Evolutionary conservation across 23 tunicate genomes (phyloP).

Genomic region (Diplosoma virens): DNA sequence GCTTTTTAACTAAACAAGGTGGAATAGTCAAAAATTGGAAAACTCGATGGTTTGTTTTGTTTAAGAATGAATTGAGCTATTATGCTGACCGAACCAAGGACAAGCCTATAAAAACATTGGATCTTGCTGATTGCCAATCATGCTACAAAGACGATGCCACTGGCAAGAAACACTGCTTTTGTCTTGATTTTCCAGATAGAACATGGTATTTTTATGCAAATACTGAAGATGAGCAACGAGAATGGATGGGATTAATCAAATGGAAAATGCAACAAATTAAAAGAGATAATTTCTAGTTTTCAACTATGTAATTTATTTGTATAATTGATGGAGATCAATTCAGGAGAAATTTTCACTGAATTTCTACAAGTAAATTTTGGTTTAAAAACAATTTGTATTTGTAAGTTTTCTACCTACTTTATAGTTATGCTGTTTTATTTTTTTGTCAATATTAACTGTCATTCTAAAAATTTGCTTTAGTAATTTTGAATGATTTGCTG

Average conservation of each 20-base stretch:
- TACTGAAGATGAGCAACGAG: conserved; percentile 81
- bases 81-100: conserved; percentile 80
- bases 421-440: too few relatives aligned
- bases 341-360: too few relatives aligned
- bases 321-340: too few relatives aligned
- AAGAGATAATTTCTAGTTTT: too few relatives aligned
- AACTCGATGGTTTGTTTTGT: conserved; percentile 88
- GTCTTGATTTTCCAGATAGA: conserved; percentile 75
- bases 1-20: conserved; percentile 90
- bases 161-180: conserved; percentile 69
- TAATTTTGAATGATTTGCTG: too few relatives aligned
- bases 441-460: too few relatives aligned
- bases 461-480: too few relatives aligned
- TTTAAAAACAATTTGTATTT: too few relatives aligned
- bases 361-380: too few relatives aligned
- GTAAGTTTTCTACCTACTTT: too few relatives aligned
- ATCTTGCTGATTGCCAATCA: conserved; percentile 78
- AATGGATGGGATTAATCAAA: conserved; percentile 95
- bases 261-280: conserved; percentile 63
- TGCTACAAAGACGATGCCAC: conserved; percentile 62
- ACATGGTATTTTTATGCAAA: conserved; percentile 91
- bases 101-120: conserved; percentile 84
- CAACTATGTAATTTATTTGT: too few relatives aligned
- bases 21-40: conserved; percentile 86
- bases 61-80: conserved; percentile 81